Evolutionary conservation across 1,140 invertebrate genomes (phyloP), one percentile per base, ranked within the genome.

Genomic region (Drosophila bifasciata): DNA sequence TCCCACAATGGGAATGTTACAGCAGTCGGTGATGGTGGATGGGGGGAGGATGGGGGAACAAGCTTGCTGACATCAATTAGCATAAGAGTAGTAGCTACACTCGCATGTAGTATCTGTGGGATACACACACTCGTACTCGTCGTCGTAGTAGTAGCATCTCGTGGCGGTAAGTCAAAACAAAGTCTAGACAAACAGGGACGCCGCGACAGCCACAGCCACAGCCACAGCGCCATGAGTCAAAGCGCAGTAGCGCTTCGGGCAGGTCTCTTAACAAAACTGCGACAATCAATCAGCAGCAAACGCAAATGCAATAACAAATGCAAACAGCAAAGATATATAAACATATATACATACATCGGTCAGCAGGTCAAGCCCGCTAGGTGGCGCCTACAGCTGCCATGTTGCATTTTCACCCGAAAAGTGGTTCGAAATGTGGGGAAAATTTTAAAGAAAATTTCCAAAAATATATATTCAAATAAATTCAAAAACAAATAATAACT

Each of bases 61-160:
- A 64, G 73, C 61, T 73, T 73, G 59, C 73, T 77, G 80, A 67
- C 64, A 79, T 72, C 75, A 89, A 89, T 84, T 89, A 89, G 83
- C 75, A 88, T 81, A 73, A 68, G 32, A 36, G 32, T 36, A 36
- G 32, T 0, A 7, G n/a, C n/a, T n/a, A 25, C 23, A 25, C 23
- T 25, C 6, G n/a, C n/a, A n/a, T n/a, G 23, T 25, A 25, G 23
- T 25, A 25, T 7, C 19, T 21, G 19, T 21, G 19, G 19, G 19
- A 21, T 21, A 25, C 5, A 25, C 23, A 25, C 6, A n/a, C n/a
- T n/a, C n/a, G n/a, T n/a, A n/a, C n/a, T n/a, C n/a, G n/a, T n/a
- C n/a, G n/a, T 25, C 23, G 23, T 25, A 5, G 32, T 11, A 36
- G 28, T 32, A 32, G 28, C 28, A 32, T 32, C 32, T 11, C 32